Percentiles rank a stretch among this genome's conserved stretches.
phyloP scores from a whole-genome alignment of 2,888 invertebrate genomes.

The Flexamia atlantica region DNA sequence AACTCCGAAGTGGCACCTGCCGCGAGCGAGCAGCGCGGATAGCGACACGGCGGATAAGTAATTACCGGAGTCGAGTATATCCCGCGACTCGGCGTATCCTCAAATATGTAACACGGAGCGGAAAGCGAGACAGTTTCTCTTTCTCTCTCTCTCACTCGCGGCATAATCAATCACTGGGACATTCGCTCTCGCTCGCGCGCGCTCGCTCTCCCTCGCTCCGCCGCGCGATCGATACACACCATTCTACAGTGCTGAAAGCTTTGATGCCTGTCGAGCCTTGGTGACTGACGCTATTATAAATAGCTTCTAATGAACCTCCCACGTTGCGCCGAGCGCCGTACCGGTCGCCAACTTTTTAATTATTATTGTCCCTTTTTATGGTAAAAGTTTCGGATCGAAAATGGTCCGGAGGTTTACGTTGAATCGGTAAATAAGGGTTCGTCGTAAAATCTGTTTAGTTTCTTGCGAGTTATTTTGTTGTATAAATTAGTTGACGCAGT shows the following conservation, averaged over 20 bases:
- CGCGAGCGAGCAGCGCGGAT: no score
- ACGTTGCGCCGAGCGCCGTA: conserved; percentile 4
- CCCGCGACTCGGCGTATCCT: conserved; percentile 12
- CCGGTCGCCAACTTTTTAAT: conserved; percentile 26
- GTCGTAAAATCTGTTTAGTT: no score
- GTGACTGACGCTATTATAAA: conserved; percentile 57
- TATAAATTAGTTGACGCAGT: no score
- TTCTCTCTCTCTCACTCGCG: conserved; percentile 47
- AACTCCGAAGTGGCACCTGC: no score
- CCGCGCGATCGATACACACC: conserved; percentile 34
- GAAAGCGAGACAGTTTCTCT: conserved; percentile 44
- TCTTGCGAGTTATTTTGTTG: no score
- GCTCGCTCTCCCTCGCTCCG: neutral
- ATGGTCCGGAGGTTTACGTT: no score
- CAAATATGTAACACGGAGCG: conserved; percentile 56
- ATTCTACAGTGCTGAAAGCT: conserved; percentile 53
- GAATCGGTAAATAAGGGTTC: no score
- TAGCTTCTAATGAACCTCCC: conserved; percentile 57
- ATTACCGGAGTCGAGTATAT: conserved; percentile 21
- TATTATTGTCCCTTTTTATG: neutral
- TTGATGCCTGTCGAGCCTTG: conserved; percentile 41
- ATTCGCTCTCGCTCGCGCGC: conserved; percentile 58
- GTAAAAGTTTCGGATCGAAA: neutral
- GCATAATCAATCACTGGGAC: conserved; percentile 60
- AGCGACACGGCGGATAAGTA: conserved; percentile 1